Percentiles rank a stretch among this genome's conserved stretches.
These are phyloP conservation scores for Trachymyrmex cornetzi DNA, from an alignment of 1,140 invertebrate genomes.

Conservation along the genomic window DNA sequence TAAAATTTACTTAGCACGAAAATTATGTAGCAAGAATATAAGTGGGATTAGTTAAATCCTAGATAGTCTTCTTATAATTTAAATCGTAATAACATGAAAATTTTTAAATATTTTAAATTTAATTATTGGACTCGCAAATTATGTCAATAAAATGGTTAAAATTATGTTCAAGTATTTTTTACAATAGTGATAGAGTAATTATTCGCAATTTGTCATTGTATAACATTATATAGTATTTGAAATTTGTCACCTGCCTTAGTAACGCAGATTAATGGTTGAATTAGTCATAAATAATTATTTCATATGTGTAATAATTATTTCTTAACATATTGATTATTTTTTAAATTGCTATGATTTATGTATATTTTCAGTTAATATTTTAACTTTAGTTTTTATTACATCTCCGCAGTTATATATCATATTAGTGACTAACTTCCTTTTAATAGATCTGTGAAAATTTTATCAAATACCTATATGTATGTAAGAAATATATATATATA, in stretches of 20 bases:
- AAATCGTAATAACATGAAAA: neutral
- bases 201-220: neutral
- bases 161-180: neutral
- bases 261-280: neutral
- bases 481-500: too few species aligned
- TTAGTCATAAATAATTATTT: neutral
- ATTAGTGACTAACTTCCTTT: neutral
- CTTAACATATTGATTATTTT: neutral
- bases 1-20: neutral
- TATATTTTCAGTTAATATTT: neutral
- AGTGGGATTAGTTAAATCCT: neutral
- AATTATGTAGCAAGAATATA: neutral
- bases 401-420: neutral
- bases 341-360: neutral
- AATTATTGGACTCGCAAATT: neutral
- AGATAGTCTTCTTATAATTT: neutral
- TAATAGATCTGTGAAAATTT: neutral
- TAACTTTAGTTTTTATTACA: neutral
- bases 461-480: neutral
- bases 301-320: neutral
- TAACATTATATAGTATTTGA: neutral
- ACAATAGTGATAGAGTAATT: neutral
- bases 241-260: neutral
- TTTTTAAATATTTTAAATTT: constrained; percentile 2
- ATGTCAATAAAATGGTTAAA: neutral